Evolutionary conservation across 2,113 vertebrate genomes (phyloP), one percentile per base, ranked within the genome.

Genomic region (Lophochroa leadbeateri): DNA sequence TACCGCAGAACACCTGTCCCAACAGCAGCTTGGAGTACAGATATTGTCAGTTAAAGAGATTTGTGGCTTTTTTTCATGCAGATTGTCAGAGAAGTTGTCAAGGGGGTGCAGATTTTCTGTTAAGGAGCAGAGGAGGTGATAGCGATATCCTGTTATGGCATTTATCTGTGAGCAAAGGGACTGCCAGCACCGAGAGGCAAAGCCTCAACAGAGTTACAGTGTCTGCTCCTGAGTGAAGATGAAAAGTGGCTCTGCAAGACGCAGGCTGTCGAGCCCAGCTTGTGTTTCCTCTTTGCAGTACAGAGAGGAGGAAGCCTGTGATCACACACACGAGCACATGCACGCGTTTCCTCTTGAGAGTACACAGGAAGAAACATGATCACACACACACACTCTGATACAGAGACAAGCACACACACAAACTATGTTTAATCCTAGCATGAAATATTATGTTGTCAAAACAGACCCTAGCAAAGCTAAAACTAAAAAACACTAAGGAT

Each of bases 1-100:
- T 31, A 72, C 90, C 93, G 0, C 94, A 90, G 81, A 78, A 82
- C 97, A 97, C 96, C 96, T 97, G 96, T 27, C 70, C 83, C 13
- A 58, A 28, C 90, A 91, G 95, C 92, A 84, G 80, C 86, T 7
- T 1, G 5, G 52, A 4, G 44, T 6, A 19, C 79, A 65, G 53
- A 90, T 47, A 29, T 17, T 53, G 69, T 43, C 92, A 19, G 91
- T 89, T 83, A 82, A 93, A 95, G 92, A 90, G 90, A 93, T 96
- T 94, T 94, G n/a, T 53, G 27, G 86, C 2, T 68, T 65, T 57
- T 20, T 52, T 43, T 28, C 49, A 46, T 52, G 35, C 69, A 52
- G 41, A 17, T 41, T 47, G 37, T 7, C 79, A 27, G 33, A 27
- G 60, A 58, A 65, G 55, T 5, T 7, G 77, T 5, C 23, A 29